phyloP scores from a whole-genome alignment of 1,140 invertebrate genomes.

The Augochlora pura region DNA sequence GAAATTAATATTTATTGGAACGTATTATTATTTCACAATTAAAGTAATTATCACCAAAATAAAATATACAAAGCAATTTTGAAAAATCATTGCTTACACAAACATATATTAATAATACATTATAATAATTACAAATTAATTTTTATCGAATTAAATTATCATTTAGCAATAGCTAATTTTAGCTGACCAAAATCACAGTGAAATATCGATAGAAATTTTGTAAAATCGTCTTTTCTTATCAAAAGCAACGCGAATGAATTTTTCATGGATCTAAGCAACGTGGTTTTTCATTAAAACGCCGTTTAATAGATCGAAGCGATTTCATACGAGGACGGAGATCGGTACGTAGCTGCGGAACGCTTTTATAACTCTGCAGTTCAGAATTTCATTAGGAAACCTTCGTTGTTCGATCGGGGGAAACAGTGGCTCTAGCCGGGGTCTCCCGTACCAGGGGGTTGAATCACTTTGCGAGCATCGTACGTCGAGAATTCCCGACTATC shows the following conservation, averaged over 20 bases:
- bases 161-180: too few relatives aligned
- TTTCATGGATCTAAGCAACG: too few relatives aligned
- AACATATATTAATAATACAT: too few relatives aligned
- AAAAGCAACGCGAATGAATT: too few relatives aligned
- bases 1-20: too few relatives aligned
- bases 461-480: conserved; percentile 31
- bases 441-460: neutral
- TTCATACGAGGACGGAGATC: neutral
- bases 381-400: conserved; percentile 37
- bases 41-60: too few relatives aligned
- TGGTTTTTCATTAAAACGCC: neutral
- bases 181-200: too few relatives aligned
- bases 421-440: neutral
- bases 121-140: neutral
- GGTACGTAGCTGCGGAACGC: conserved; percentile 1
- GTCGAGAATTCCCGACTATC: conserved; percentile 50
- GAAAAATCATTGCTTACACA: neutral
- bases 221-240: too few relatives aligned
- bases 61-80: too few relatives aligned
- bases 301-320: neutral
- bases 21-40: too few relatives aligned
- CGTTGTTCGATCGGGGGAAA: conserved; percentile 32
- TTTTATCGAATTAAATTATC: neutral
- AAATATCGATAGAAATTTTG: too few relatives aligned
- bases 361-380: neutral